These are phyloP conservation scores for Tromatobia lineatoria DNA, from an alignment of 2,888 invertebrate species.

Conservation along the genomic window DNA sequence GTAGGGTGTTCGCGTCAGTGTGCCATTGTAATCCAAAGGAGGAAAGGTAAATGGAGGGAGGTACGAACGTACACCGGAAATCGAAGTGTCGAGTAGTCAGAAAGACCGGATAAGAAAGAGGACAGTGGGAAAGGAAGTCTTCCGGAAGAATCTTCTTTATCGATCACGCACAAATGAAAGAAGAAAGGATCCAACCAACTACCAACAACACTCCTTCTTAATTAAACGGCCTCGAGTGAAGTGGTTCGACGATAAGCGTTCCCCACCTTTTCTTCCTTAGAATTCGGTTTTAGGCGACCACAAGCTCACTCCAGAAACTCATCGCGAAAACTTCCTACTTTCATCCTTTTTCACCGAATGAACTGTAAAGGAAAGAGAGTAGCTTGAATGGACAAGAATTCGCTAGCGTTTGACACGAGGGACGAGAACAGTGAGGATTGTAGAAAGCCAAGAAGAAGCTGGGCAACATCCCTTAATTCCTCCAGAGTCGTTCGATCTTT, in stretches of 20 bases:
- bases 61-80: conserved; percentile 27
- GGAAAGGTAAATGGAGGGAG: conserved; percentile 18
- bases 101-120: conserved; percentile 9
- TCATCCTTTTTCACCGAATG: conserved; percentile 37
- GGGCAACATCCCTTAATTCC: conserved; percentile 47
- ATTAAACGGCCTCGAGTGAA: conserved; percentile 79
- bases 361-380: conserved; percentile 23
- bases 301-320: conserved; percentile 43
- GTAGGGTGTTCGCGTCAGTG: neutral
- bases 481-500: conserved; percentile 48
- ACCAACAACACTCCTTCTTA: conserved; percentile 79
- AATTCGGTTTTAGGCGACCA: neutral
- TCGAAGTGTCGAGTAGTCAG: conserved; percentile 27
- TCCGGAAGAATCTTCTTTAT: conserved; percentile 16
- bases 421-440: neutral
- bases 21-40: neutral
- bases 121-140: conserved; percentile 47
- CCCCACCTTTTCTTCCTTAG: neutral
- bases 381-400: neutral
- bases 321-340: conserved; percentile 42
- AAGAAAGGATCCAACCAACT: conserved; percentile 70
- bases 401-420: neutral
- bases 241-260: neutral
- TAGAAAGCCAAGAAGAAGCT: neutral
- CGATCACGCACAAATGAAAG: conserved; percentile 25